These are phyloP conservation scores for Drosophila gaucha DNA, from an alignment of 2,888 invertebrate species.

Conservation along the genomic window DNA sequence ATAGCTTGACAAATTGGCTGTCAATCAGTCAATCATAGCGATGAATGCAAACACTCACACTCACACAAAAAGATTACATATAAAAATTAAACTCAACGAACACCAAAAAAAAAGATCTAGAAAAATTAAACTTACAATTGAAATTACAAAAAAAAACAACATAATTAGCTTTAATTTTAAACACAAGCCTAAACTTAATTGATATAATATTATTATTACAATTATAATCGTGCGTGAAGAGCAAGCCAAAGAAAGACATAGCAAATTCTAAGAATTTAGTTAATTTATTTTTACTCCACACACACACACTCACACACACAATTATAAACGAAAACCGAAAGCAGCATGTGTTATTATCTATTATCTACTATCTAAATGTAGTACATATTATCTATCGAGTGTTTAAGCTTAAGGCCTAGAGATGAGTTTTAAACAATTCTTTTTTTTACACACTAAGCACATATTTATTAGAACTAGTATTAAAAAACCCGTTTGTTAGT, in stretches of 20 bases:
- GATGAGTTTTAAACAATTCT: constrained; percentile 70
- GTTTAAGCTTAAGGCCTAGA: constrained; percentile 58
- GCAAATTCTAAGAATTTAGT: constrained; percentile 77
- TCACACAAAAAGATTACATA: constrained; percentile 16
- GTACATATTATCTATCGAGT: constrained; percentile 48
- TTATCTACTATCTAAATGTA: constrained; percentile 36
- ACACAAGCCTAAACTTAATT: constrained; percentile 48
- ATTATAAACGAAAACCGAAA: constrained; percentile 47
- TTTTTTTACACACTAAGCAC: constrained; percentile 67
- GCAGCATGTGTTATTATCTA: constrained; percentile 75
- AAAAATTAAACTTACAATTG: constrained; percentile 1
- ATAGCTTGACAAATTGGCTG: constrained; percentile 41
- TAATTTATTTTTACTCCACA: constrained; percentile 57
- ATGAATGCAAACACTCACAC: constrained; percentile 23
- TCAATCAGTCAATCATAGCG: constrained; percentile 34
- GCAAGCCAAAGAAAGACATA: constrained; percentile 81
- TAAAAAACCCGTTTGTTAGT: constrained; percentile 40
- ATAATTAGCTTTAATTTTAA: constrained; percentile 57
- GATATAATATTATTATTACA: constrained; percentile 31
- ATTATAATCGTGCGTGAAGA: constrained; percentile 56
- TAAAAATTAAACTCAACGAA: constrained; percentile 34
- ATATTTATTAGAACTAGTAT: constrained; percentile 51
- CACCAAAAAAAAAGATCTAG: constrained; percentile 32
- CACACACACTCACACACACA: constrained; percentile 18
- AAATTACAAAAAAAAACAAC: constrained; percentile 16